A percentile compares a stretch with the other conserved stretches of the same genome.
phyloP scores from a whole-genome alignment of 1,140 invertebrate species.

The Drosophila yakuba region DNA sequence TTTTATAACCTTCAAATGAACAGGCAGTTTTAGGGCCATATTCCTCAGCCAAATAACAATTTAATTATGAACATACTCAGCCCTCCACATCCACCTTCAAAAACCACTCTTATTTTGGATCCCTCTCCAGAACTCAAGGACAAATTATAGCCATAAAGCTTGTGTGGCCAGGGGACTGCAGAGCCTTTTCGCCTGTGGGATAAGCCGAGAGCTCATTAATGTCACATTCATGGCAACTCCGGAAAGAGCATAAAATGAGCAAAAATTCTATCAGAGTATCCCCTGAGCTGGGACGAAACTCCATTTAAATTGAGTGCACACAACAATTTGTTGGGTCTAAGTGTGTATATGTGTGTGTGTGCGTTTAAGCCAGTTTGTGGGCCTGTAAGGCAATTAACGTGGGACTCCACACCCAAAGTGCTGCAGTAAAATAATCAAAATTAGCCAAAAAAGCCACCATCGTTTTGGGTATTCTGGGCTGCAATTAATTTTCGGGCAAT shows the following conservation, averaged over 20 bases:
- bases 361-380: slow-evolving; percentile 20
- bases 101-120: neutral
- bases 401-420: slow-evolving; percentile 39
- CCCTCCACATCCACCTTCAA: neutral
- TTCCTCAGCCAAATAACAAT: slow-evolving; percentile 65
- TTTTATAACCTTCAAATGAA: slow-evolving; percentile 77
- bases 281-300: slow-evolving; percentile 36
- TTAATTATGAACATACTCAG: slow-evolving; percentile 69
- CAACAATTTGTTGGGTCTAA: slow-evolving; percentile 42
- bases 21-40: slow-evolving; percentile 52
- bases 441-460: slow-evolving; percentile 65
- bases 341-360: slow-evolving; percentile 5
- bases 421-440: slow-evolving; percentile 78
- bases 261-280: slow-evolving; percentile 67
- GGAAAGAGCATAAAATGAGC: slow-evolving; percentile 67
- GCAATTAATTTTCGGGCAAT: slow-evolving; percentile 42
- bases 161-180: slow-evolving; percentile 12
- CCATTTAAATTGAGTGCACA: slow-evolving; percentile 72
- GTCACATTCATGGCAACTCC: slow-evolving; percentile 74
- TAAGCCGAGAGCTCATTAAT: slow-evolving; percentile 79
- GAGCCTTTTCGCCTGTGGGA: slow-evolving; percentile 62
- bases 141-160: slow-evolving; percentile 75
- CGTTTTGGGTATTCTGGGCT: slow-evolving; percentile 8
- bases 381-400: slow-evolving; percentile 67
- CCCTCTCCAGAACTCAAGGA: slow-evolving; percentile 60